Conservation (phyloP, 2,888 invertebrate genomes). For the Tiliacea aurago region DNA sequence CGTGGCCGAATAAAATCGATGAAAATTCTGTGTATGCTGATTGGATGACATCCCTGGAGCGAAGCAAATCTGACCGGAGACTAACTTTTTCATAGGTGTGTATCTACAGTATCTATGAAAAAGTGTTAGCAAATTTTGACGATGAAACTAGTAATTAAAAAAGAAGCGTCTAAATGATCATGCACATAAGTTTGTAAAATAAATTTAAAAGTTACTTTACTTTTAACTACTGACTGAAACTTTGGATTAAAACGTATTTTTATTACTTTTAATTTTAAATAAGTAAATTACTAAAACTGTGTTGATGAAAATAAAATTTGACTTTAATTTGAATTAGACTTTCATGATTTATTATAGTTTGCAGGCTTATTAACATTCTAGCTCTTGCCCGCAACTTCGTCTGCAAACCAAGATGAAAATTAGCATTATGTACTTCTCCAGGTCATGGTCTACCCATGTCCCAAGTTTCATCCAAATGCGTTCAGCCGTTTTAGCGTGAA, state of each 20-base stretch:
- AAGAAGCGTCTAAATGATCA: background rate
- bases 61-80: constrained; percentile 31
- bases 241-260: background rate
- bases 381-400: no score
- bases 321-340: background rate
- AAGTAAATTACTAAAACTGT: background rate
- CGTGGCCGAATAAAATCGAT: constrained; percentile 24
- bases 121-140: background rate
- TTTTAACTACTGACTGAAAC: background rate
- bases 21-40: constrained; percentile 31
- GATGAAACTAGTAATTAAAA: background rate
- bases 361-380: background rate
- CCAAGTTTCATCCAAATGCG: no score
- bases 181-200: background rate
- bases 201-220: background rate
- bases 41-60: constrained; percentile 42
- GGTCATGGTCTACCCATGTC: no score
- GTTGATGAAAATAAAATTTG: background rate
- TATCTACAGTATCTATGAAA: background rate
- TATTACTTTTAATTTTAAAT: background rate
- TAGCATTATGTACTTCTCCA: no score
- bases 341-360: constrained; percentile 9
- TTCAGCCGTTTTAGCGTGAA: no score
- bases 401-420: no score
- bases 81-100: constrained; percentile 18